These are phyloP conservation scores for Tichodroma muraria DNA, from an alignment of 2,113 vertebrate species.

Conservation along the genomic window DNA sequence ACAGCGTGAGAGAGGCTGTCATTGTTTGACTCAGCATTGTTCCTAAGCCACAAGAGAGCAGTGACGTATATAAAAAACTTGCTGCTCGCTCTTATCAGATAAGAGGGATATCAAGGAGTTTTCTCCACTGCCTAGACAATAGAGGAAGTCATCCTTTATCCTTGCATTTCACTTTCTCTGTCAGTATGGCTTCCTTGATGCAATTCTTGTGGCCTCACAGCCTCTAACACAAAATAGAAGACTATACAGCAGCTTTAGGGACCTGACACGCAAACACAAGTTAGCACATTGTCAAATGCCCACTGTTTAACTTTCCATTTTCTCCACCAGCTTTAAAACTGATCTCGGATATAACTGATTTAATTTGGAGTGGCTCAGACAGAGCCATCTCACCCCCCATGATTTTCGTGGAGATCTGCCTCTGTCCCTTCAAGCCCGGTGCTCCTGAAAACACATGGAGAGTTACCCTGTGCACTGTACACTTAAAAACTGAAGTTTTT, in stretches of 20 bases:
- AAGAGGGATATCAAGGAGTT: constrained; percentile 62
- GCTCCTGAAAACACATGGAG: background rate
- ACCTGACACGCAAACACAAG: background rate
- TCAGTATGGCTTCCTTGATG: background rate
- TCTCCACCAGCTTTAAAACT: background rate
- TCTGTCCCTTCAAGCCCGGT: background rate
- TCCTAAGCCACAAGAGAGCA: constrained; percentile 67
- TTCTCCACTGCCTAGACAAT: constrained; percentile 53
- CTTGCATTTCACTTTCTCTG: constrained; percentile 46
- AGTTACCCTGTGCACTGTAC: background rate
- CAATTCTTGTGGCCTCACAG: background rate
- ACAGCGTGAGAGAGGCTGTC: constrained; percentile 4
- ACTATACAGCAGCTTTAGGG: background rate
- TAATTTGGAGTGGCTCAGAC: background rate
- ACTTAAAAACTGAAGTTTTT: background rate
- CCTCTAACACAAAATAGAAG: background rate
- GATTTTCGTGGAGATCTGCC: background rate
- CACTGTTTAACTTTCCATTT: background rate
- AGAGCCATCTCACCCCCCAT: background rate
- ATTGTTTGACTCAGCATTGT: constrained; percentile 71
- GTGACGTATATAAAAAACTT: constrained; percentile 37
- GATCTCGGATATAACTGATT: background rate
- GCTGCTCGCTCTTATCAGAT: constrained; percentile 16
- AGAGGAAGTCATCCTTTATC: constrained; percentile 38
- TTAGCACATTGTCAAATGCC: background rate